Conservation (phyloP, 2,797 vertebrate species). For the Antrozous pallidus region DNA sequence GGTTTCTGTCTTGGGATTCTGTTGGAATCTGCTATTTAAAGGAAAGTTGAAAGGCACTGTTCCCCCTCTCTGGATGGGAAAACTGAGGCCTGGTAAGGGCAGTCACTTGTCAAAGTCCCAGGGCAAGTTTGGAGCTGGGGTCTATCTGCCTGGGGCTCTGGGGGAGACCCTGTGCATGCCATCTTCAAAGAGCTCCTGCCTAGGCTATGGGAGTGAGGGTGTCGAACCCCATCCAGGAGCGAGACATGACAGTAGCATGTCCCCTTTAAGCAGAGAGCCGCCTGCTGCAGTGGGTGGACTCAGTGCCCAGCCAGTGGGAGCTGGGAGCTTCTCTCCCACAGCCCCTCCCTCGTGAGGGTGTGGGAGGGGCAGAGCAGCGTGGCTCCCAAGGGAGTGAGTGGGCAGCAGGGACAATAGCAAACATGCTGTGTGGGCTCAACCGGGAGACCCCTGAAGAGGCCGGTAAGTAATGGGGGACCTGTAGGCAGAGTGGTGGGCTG, state of each 20-base stretch:
- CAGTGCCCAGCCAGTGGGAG: constrained; percentile 62
- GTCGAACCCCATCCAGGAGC: background rate
- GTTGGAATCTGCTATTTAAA: background rate
- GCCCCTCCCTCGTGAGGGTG: constrained; percentile 57
- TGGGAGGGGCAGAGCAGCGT: constrained; percentile 56
- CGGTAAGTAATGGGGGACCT: constrained; percentile 84
- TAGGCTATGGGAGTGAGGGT: background rate
- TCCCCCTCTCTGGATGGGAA: background rate
- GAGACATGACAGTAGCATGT: background rate
- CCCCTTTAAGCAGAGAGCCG: constrained; percentile 69
- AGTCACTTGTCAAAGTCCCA: background rate
- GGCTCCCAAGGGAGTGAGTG: constrained; percentile 74
- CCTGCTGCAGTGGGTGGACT: constrained; percentile 49
- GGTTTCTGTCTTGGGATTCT: background rate
- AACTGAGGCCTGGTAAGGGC: background rate
- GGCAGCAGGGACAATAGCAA: constrained; percentile 74
- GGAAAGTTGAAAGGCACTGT: background rate
- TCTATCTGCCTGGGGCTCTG: background rate
- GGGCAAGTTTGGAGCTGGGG: background rate
- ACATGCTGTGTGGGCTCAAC: constrained; percentile 96
- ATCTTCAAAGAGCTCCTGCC: background rate
- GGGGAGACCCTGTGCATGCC: background rate
- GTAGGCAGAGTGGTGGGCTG: background rate
- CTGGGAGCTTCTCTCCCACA: background rate
- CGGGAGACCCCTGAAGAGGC: constrained; percentile 89